These are phyloP conservation scores for Penaeus vannamei DNA, from an alignment of 1,140 invertebrate species.

Conservation along the genomic window DNA sequence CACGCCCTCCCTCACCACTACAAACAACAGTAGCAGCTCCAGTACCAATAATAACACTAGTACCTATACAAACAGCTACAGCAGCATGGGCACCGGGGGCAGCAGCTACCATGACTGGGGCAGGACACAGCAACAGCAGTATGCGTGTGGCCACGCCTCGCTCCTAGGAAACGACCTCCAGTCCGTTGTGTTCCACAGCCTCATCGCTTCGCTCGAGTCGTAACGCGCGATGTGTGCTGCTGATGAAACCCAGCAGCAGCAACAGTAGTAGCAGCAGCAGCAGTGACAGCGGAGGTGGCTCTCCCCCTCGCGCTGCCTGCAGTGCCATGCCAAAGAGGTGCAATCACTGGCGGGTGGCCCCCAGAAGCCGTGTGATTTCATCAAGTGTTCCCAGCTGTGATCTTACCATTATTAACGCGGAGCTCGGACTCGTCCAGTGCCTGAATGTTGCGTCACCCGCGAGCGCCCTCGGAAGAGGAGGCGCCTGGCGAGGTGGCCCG, in stretches of 20 bases:
- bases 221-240: conserved; percentile 71
- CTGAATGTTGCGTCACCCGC: conserved; percentile 30
- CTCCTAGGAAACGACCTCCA: conserved; percentile 79
- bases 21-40: conserved; percentile 45
- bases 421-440: conserved; percentile 59
- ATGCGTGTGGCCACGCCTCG: conserved; percentile 78
- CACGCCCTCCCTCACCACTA: conserved; percentile 24
- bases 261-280: background rate
- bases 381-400: conserved; percentile 64
- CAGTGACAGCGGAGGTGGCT: background rate
- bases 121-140: conserved; percentile 68
- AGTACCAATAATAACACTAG: conserved; percentile 49
- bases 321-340: conserved; percentile 65
- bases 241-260: conserved; percentile 46
- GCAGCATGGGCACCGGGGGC: conserved; percentile 38
- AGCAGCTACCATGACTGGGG: conserved; percentile 63
- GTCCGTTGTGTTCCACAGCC: conserved; percentile 79
- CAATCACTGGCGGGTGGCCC: conserved; percentile 59
- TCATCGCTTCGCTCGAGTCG: conserved; percentile 81
- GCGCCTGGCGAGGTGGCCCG: background rate
- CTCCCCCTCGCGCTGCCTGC: conserved; percentile 22
- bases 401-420: conserved; percentile 52
- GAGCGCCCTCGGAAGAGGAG: background rate
- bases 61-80: conserved; percentile 34
- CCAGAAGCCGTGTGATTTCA: conserved; percentile 47